phyloP scores from a whole-genome alignment of 2,888 invertebrate genomes.

The Watsonalla binaria region DNA sequence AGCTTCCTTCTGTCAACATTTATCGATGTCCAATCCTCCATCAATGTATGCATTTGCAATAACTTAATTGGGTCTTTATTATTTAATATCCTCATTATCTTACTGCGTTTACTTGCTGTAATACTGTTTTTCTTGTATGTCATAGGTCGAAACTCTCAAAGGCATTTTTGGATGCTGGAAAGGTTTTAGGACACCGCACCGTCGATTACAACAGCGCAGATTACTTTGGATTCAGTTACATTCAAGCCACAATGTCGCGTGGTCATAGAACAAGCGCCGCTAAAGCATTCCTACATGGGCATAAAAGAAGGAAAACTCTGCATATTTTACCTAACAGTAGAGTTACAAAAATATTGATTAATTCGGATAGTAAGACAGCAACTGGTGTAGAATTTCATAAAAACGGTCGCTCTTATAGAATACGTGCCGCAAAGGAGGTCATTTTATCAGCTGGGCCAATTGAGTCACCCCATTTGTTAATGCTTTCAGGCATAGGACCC shows the following conservation, averaged over 20 bases:
- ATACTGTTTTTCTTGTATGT: constrained; percentile 8
- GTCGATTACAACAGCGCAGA: constrained; percentile 85
- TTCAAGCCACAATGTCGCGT: constrained; percentile 63
- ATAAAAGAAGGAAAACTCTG: constrained; percentile 76
- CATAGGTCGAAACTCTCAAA: constrained; percentile 77
- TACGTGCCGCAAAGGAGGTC: constrained; percentile 73
- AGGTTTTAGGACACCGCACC: constrained; percentile 80
- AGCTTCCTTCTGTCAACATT: too few relatives aligned
- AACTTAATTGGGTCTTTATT: neutral
- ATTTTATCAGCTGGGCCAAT: constrained; percentile 85
- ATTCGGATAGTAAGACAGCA: constrained; percentile 70
- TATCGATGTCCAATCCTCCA: too few relatives aligned
- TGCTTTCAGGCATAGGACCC: constrained; percentile 84
- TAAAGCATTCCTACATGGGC: constrained; percentile 78
- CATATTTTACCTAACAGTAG: constrained; percentile 74
- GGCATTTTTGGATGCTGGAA: constrained; percentile 82
- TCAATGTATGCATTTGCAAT: too few relatives aligned
- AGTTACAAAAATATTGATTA: constrained; percentile 79
- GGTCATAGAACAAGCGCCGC: constrained; percentile 77
- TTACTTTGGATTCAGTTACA: constrained; percentile 77
- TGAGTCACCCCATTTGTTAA: constrained; percentile 87
- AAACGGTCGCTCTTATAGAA: constrained; percentile 63
- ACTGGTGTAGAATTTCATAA: constrained; percentile 54
- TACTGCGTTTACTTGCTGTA: neutral
- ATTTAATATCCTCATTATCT: neutral